Percentiles rank a stretch among this genome's conserved stretches.
Conservation (phyloP, 2,888 invertebrate genomes). For the Chrysotoxum bicinctum region DNA sequence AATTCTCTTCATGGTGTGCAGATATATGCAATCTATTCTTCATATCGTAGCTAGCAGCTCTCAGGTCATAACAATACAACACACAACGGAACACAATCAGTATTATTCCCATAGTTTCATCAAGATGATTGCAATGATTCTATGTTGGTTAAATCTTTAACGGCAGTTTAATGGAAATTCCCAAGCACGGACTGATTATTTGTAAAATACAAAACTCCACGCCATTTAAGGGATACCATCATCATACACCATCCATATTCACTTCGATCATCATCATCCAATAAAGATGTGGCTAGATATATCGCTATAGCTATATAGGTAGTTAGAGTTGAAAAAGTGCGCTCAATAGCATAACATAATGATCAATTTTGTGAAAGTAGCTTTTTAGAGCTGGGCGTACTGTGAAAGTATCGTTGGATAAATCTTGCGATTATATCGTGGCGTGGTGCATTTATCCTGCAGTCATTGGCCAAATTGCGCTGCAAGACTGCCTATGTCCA, state of each 20-base stretch:
- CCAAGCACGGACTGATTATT: conserved; percentile 21
- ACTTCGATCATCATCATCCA: conserved; percentile 1
- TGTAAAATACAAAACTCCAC: conserved; percentile 16
- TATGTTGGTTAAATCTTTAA: conserved; percentile 27
- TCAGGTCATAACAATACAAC: background rate
- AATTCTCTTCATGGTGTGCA: too few species aligned
- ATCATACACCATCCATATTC: background rate
- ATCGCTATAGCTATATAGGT: background rate
- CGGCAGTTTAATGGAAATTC: conserved; percentile 41
- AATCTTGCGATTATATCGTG: conserved; percentile 34
- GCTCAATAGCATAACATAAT: conserved; percentile 29
- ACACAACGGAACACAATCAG: background rate
- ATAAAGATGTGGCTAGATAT: conserved; percentile 17
- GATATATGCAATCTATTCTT: too few species aligned
- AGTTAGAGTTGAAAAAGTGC: conserved; percentile 33
- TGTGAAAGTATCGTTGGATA: conserved; percentile 41
- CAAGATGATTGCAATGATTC: conserved; percentile 16
- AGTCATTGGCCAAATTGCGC: conserved; percentile 53
- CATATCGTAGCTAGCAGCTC: background rate
- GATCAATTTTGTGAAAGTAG: conserved; percentile 62
- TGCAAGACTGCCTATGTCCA: conserved; percentile 25
- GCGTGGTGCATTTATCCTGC: conserved; percentile 41
- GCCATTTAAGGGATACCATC: conserved; percentile 46
- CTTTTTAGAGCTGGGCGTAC: conserved; percentile 33
- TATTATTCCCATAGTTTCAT: conserved; percentile 18